Evolutionary conservation across 2,888 invertebrate species (phyloP), one percentile per base, ranked within the genome.

Genomic region (Pachliopta kotzebuea): DNA sequence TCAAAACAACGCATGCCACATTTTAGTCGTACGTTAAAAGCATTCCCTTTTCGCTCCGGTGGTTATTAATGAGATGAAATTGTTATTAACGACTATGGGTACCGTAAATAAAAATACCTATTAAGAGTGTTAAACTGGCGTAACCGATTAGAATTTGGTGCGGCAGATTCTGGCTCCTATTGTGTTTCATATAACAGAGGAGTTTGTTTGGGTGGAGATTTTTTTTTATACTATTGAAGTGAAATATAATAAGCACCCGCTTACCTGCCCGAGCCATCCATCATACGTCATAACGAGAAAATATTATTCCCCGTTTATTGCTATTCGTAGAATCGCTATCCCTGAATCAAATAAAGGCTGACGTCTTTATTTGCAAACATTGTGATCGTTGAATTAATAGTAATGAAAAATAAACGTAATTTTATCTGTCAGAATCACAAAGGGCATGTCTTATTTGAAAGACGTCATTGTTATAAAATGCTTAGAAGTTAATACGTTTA

Each of bases 51-150:
- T 79, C 84, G 85, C 81, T 87, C 78, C 79, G 81, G 75, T 85
- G 87, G 81, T 85, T 86, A 84, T 88, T 89, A 87, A 87, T 86
- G 85, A 86, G 84, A 81, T 81, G 77, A 86, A 85, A 87, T 88
- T 77, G 81, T 88, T 88, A 88, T 86, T 88, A 88, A 85, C 85
- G 77, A 77, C 75, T 73, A 74, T 72, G 76, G 81, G 76, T 76
- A 78, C 76, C 76, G 75, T 80, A 79, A 81, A 85, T 70, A 88
- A 89, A 88, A 90, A 85, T 83, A 84, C 78, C 86, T 84, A 90
- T 91, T 87, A 88, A 84, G 77, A 80, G 81, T 85, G 88, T 88
- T 90, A 88, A 90, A 89, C 85, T 85, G 84, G 85, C 90, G 88
- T 90, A 81, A 85, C 90, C 75, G 85, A 90, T 89, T 78, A 81